Conservation (phyloP, 2,888 invertebrate genomes). For the Agonopterix arenella region DNA sequence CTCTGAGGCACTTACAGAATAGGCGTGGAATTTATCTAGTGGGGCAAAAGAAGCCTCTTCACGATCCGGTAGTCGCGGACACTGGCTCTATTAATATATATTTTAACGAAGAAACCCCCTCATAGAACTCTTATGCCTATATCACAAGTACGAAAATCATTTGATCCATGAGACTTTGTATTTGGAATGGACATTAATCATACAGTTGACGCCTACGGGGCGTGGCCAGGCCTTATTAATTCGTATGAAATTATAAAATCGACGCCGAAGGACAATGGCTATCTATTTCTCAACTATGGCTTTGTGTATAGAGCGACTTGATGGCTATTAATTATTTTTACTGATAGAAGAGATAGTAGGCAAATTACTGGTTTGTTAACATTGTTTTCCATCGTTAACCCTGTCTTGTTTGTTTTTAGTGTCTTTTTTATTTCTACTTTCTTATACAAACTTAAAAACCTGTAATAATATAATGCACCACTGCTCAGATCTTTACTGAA, state of each 20-base stretch:
- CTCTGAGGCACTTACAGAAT: slow-evolving; percentile 20
- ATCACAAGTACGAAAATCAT: too few relatives aligned
- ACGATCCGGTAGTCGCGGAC: slow-evolving; percentile 58
- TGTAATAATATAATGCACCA: too few relatives aligned
- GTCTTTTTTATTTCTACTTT: neutral
- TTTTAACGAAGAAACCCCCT: too few relatives aligned
- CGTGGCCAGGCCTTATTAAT: slow-evolving; percentile 68
- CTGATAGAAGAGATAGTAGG: slow-evolving; percentile 3
- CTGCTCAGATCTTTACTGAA: too few relatives aligned
- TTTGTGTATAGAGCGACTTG: slow-evolving; percentile 5
- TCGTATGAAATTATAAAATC: slow-evolving; percentile 59
- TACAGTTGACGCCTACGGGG: slow-evolving; percentile 67
- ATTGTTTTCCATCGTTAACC: neutral
- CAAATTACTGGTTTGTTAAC: slow-evolving; percentile 5
- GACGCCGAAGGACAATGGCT: slow-evolving; percentile 44
- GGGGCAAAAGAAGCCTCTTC: slow-evolving; percentile 38
- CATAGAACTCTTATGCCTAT: too few relatives aligned
- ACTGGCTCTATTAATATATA: slow-evolving; percentile 42
- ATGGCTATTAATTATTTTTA: slow-evolving; percentile 6
- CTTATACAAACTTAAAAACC: too few relatives aligned
- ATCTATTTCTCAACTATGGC: slow-evolving; percentile 9
- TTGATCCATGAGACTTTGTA: too few relatives aligned
- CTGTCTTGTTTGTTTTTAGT: neutral
- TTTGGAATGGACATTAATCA: slow-evolving; percentile 32
- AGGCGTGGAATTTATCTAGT: slow-evolving; percentile 43